phyloP scores from a whole-genome alignment of 2,888 invertebrate genomes.

The Margaritifera margaritifera region DNA sequence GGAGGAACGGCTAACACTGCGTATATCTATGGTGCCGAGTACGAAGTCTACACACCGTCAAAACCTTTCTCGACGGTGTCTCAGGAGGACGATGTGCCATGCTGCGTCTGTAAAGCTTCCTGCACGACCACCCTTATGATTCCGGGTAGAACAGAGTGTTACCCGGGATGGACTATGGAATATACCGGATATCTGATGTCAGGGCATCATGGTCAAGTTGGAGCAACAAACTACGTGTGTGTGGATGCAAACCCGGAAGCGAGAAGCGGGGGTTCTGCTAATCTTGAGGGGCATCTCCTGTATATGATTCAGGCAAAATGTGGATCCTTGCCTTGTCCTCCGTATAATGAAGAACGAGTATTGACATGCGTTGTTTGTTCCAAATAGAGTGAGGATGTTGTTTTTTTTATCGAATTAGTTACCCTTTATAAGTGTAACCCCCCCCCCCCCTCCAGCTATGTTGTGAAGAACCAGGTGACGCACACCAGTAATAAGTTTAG shows the following conservation, averaged over 20 bases:
- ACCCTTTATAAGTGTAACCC: too few species aligned
- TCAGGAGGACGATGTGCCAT: conserved; percentile 11
- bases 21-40: conserved; percentile 11
- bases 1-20: background rate
- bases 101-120: conserved; percentile 8
- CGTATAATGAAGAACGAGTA: conserved; percentile 5
- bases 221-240: conserved; percentile 9
- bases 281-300: conserved; percentile 5
- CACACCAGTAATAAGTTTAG: too few species aligned
- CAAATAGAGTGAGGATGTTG: background rate
- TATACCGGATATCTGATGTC: conserved; percentile 18
- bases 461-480: too few species aligned
- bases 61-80: too few species aligned
- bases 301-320: conserved; percentile 11
- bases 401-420: too few species aligned
- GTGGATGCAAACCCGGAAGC: conserved; percentile 8
- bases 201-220: background rate
- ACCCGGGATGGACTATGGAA: conserved; percentile 17
- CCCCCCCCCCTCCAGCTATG: too few species aligned
- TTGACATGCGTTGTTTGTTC: conserved; percentile 16
- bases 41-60: background rate
- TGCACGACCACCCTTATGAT: conserved; percentile 9
- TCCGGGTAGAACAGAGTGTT: conserved; percentile 9
- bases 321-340: conserved; percentile 13
- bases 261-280: background rate